phyloP scores from a whole-genome alignment of 2,888 invertebrate species.

The Strigamia transsilvanica region DNA sequence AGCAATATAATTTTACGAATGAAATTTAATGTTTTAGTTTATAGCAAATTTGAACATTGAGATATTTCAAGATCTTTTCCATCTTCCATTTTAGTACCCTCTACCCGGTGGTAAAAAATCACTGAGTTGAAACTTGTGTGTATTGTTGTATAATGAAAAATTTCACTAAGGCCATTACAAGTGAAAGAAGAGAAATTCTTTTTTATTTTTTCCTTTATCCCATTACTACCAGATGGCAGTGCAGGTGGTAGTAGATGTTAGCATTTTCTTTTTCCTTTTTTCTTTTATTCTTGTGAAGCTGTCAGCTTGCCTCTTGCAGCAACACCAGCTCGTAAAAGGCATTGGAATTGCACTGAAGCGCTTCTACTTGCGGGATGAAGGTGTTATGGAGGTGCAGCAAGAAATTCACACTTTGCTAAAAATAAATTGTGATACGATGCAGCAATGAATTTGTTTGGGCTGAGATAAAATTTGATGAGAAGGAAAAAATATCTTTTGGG shows the following conservation, averaged over 20 bases:
- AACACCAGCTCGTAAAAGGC: slow-evolving; percentile 45
- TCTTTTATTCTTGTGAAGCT: slow-evolving; percentile 1
- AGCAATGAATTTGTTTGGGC: slow-evolving; percentile 48
- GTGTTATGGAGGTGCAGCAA: slow-evolving; percentile 49
- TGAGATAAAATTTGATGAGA: slow-evolving; percentile 44
- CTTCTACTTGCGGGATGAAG: slow-evolving; percentile 48
- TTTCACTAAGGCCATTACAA: slow-evolving; percentile 38
- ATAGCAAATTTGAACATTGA: too few relatives aligned
- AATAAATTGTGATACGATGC: slow-evolving; percentile 47
- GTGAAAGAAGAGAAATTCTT: background rate
- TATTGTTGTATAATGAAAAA: slow-evolving; percentile 33
- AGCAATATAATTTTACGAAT: too few relatives aligned
- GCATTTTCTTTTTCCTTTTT: slow-evolving; percentile 41
- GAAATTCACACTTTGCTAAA: slow-evolving; percentile 49
- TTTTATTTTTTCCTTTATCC: slow-evolving; percentile 25
- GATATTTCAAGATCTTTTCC: background rate
- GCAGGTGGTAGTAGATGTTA: slow-evolving; percentile 45
- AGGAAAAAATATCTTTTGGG: slow-evolving; percentile 41
- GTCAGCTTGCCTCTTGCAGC: slow-evolving; percentile 42
- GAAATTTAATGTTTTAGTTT: too few relatives aligned
- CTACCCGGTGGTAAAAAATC: background rate
- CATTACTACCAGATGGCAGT: slow-evolving; percentile 45
- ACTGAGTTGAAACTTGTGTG: background rate
- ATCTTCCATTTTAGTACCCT: background rate
- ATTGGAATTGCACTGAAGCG: slow-evolving; percentile 44